Base-by-base conservation (phyloP, 2,113 vertebrate species). In the Cinclus mexicanus region DNA sequence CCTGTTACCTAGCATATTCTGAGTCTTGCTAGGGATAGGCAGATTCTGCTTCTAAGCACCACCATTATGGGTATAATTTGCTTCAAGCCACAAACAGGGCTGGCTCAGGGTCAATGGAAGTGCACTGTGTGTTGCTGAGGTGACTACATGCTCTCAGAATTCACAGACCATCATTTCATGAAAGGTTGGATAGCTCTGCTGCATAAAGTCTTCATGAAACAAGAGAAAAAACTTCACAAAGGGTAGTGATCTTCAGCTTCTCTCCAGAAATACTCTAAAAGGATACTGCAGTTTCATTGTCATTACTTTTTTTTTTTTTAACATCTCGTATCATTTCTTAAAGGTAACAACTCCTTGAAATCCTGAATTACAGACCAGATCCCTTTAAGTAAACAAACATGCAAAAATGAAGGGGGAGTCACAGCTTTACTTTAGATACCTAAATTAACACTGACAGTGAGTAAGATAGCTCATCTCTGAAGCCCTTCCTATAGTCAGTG, bases 61-160 rank as follows among this genome's bases (percentile, higher is more conserved):
- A 86, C 75, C 44, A 37, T 89, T 75, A 89, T 14, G 20, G 78
- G 19, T 90, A 26, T 86, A 59, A 96, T 76, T 90, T 90, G 11
- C 59, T 89, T 55, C 57, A 75, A 71, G 44, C 63, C 6, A 8
- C 55, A 83, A 72, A 61, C 21, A 16, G 4, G 3, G 6, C 59
- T 78, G 83, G 56, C 49, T 37, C 33, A 78, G 29, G 85, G 85
- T 89, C 76, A 67, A 25, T 16, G 67, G 53, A 78, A 79, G 52
- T 6, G 21, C 46, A 9, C 21, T 33, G 10, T 50, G 35, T 57
- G 69, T 65, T 87, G 70, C 67, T 79, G 83, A 67, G 71, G 59
- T 80, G 87, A 64, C 53, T 5, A 4, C 4, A 2, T 17, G 15
- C 74, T 55, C 67, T 87, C 49, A 74, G 47, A 72, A 81, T 68